Evolutionary conservation across 1,140 invertebrate genomes (phyloP).

Genomic region (Hylaeus anthracinus): DNA sequence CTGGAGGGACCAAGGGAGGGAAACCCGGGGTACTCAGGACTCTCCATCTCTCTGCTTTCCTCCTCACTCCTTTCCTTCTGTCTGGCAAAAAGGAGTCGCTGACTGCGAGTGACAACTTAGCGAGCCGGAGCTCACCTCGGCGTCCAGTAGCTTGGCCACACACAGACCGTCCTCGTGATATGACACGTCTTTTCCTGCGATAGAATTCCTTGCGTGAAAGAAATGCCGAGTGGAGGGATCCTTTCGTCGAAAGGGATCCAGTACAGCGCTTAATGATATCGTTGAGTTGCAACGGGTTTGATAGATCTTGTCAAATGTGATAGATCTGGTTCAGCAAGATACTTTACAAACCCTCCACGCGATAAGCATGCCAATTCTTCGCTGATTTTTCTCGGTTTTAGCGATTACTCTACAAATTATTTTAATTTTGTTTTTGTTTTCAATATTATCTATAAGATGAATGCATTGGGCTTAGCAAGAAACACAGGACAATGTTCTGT

Average conservation of each 20-base stretch:
- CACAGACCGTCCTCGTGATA: constrained; percentile 66
- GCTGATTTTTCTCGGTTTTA: not conserved
- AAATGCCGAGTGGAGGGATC: constrained; percentile 32
- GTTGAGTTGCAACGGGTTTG: constrained; percentile 33
- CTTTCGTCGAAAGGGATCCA: constrained; percentile 37
- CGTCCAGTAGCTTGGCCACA: constrained; percentile 72
- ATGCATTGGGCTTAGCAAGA: no score
- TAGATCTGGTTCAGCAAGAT: constrained; percentile 26
- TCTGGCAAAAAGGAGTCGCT: constrained; percentile 71
- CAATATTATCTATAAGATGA: no score
- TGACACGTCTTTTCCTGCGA: constrained; percentile 63
- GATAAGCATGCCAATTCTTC: constrained; percentile 26
- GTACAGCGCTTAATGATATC: constrained; percentile 43
- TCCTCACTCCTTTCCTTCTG: constrained; percentile 46
- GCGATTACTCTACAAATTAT: no score
- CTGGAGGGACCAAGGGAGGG: constrained; percentile 45
- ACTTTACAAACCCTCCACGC: not conserved
- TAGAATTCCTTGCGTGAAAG: constrained; percentile 63
- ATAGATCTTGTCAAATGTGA: constrained; percentile 49
- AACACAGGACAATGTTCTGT: no score
- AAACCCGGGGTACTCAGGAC: constrained; percentile 53
- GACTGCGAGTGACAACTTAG: constrained; percentile 78
- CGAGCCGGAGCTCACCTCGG: constrained; percentile 75
- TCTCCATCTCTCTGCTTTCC: constrained; percentile 34
- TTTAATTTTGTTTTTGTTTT: no score